phyloP scores from a whole-genome alignment of 2,797 vertebrate species.

The Melanotaenia boesemani region DNA sequence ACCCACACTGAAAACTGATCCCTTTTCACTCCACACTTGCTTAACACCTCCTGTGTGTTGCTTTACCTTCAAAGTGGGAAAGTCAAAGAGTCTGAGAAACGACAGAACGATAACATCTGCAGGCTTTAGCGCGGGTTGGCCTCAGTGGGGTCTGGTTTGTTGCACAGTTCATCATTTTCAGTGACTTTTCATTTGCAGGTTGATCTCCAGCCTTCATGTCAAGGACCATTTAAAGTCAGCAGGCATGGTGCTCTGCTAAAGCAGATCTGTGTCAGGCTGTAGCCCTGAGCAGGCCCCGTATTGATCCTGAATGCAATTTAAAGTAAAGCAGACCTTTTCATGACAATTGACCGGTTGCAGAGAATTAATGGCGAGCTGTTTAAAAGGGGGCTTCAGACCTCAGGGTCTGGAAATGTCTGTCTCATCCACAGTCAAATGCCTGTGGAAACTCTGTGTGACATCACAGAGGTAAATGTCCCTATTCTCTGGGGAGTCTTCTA shows the following conservation, averaged over 20 bases:
- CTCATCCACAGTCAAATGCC: not conserved
- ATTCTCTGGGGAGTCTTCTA: slow-evolving; percentile 35
- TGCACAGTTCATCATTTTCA: not conserved
- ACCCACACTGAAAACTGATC: slow-evolving; percentile 15
- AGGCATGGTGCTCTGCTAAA: slow-evolving; percentile 28
- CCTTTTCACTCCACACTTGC: slow-evolving; percentile 1
- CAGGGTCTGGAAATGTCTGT: not conserved
- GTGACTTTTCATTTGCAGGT: not conserved
- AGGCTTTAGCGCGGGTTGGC: not conserved
- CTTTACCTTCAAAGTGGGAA: not conserved
- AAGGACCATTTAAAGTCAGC: slow-evolving; percentile 28
- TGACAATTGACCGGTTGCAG: slow-evolving; percentile 43
- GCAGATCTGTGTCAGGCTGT: slow-evolving; percentile 60
- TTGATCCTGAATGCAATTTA: slow-evolving; percentile 62
- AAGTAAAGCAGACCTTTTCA: slow-evolving; percentile 63
- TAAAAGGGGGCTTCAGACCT: slow-evolving; percentile 1
- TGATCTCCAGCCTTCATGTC: slow-evolving; percentile 2
- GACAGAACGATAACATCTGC: not conserved
- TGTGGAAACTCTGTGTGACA: slow-evolving; percentile 11
- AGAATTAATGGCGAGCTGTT: slow-evolving; percentile 35
- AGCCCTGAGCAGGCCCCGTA: slow-evolving; percentile 55
- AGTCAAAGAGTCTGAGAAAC: not conserved
- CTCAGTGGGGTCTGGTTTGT: not conserved
- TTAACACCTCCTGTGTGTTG: slow-evolving; percentile 1
- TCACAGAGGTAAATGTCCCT: slow-evolving; percentile 58